phyloP scores from a whole-genome alignment of 2,113 vertebrate species.

The Esox niger region DNA sequence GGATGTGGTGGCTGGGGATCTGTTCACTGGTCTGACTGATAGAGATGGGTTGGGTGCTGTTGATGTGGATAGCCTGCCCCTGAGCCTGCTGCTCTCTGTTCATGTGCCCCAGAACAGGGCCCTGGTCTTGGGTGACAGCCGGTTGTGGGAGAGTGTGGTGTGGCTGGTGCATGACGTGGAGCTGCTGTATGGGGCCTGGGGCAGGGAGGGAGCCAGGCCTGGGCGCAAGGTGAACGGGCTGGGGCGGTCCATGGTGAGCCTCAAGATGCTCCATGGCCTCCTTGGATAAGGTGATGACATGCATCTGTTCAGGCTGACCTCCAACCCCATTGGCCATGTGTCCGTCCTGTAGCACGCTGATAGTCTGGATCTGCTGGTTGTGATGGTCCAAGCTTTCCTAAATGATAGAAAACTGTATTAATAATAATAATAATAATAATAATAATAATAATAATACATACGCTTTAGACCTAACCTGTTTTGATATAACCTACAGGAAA shows the following conservation, averaged over 20 bases:
- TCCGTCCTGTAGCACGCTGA: slow-evolving; percentile 76
- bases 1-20: slow-evolving; percentile 67
- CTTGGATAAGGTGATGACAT: slow-evolving; percentile 89
- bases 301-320: slow-evolving; percentile 82
- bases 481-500: too few species aligned
- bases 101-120: slow-evolving; percentile 4
- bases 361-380: slow-evolving; percentile 77
- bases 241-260: slow-evolving; percentile 73
- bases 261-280: slow-evolving; percentile 88
- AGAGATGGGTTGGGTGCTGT: slow-evolving; percentile 65
- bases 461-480: too few species aligned
- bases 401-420: too few species aligned
- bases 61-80: slow-evolving; percentile 59
- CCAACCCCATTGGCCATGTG: slow-evolving; percentile 44
- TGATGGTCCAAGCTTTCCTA: slow-evolving; percentile 42
- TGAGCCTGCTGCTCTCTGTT: slow-evolving; percentile 59
- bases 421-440: slow-evolving; percentile 2
- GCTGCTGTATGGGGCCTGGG: slow-evolving; percentile 41
- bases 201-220: slow-evolving; percentile 29
- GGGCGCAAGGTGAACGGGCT: slow-evolving; percentile 64
- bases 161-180: slow-evolving; percentile 62
- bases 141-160: slow-evolving; percentile 45
- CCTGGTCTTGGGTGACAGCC: slow-evolving; percentile 44
- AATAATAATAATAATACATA: neutral
- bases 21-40: slow-evolving; percentile 73